A percentile compares a stretch with the other conserved stretches of the same genome.
Conservation (phyloP, 2,113 vertebrate genomes). For the Hylia prasina region DNA sequence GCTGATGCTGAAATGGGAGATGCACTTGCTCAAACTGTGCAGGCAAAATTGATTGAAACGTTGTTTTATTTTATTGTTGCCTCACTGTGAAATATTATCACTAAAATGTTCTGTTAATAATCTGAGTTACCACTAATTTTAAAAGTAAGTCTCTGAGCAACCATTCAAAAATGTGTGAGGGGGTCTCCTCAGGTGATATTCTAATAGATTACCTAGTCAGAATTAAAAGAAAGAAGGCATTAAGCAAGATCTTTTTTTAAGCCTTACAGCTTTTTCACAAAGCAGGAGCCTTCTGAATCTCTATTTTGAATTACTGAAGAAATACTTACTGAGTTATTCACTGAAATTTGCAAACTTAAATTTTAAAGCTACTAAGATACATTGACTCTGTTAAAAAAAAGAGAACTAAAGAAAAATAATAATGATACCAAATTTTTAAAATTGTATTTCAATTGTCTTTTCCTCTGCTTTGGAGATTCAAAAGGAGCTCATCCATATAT, state of each 20-base stretch:
- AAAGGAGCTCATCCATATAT: neutral
- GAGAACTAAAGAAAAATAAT: neutral
- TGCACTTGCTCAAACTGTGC: fast-evolving
- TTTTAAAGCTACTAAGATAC: neutral
- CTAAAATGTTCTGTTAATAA: neutral
- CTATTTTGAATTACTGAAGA: neutral
- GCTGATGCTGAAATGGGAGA: neutral
- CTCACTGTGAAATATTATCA: neutral
- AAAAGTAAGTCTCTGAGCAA: neutral
- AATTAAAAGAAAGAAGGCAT: neutral
- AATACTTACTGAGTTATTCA: fast-evolving
- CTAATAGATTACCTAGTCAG: neutral
- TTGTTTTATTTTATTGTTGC: neutral
- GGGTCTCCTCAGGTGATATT: neutral
- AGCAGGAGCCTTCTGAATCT: neutral
- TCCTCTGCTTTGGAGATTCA: neutral
- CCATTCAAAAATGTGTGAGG: neutral
- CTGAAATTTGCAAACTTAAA: neutral
- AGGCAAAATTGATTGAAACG: neutral
- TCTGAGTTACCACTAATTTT: neutral
- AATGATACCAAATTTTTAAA: neutral
- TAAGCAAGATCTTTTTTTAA: neutral
- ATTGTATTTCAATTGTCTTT: neutral
- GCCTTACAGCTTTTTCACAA: neutral
- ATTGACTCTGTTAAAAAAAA: neutral